A percentile compares a stretch with the other conserved stretches of the same genome.
These are phyloP conservation scores for Clangula hyemalis DNA, from an alignment of 2,797 vertebrate genomes.

Conservation along the genomic window DNA sequence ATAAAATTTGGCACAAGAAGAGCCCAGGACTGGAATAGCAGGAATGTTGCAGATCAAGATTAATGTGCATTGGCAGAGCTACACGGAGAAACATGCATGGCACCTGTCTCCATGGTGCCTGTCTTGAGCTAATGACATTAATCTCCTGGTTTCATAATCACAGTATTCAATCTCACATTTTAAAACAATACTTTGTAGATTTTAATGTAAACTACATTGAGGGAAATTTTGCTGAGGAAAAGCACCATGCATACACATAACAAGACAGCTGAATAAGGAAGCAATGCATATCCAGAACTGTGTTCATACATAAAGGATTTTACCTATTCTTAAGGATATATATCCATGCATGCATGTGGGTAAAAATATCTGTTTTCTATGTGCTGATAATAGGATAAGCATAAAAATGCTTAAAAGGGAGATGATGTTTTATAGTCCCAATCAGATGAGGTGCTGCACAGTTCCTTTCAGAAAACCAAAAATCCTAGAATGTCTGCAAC, in stretches of 20 bases:
- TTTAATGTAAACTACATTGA: neutral
- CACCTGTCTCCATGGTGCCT: conserved; percentile 10
- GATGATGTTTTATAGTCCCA: neutral
- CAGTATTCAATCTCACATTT: neutral
- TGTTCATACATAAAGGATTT: neutral
- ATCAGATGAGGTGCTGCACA: neutral
- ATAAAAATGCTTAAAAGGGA: neutral
- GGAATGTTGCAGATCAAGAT: conserved; percentile 50
- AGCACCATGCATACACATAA: neutral
- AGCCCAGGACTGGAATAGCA: neutral
- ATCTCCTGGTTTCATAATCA: neutral
- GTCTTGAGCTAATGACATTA: neutral
- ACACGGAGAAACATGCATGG: accelerated
- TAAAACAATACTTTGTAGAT: neutral
- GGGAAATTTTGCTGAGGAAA: neutral
- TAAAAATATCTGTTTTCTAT: neutral
- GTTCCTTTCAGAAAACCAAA: neutral
- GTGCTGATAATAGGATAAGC: neutral
- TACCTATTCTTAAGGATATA: neutral
- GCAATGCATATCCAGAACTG: neutral
- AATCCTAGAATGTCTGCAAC: neutral
- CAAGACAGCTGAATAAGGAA: neutral
- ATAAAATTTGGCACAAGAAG: conserved; percentile 13
- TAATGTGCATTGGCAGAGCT: conserved; percentile 39
- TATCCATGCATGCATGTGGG: accelerated